Percentiles rank a stretch among this genome's conserved stretches.
phyloP scores from a whole-genome alignment of 2,113 vertebrate species.

The Prunella fulvescens region DNA sequence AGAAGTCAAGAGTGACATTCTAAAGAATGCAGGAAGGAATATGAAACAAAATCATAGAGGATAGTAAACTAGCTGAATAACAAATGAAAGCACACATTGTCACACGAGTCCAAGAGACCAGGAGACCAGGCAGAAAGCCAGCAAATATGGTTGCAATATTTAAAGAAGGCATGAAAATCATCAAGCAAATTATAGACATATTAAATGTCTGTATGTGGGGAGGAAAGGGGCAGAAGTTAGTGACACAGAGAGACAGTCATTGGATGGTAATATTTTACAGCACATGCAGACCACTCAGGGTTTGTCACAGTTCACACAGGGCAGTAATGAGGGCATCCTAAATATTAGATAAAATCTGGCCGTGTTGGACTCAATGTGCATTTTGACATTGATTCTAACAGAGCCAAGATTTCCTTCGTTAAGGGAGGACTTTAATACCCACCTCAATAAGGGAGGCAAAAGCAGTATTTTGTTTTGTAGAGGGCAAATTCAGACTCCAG shows the following conservation, averaged over 20 bases:
- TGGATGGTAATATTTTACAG: neutral
- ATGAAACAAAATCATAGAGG: constrained; percentile 28
- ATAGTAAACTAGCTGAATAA: constrained; percentile 31
- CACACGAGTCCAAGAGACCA: neutral
- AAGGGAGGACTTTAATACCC: neutral
- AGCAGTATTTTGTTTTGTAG: neutral
- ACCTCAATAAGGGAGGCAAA: neutral
- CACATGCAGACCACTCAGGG: neutral
- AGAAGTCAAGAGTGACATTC: neutral
- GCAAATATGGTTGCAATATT: constrained; percentile 41
- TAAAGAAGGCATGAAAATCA: constrained; percentile 33
- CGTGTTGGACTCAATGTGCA: neutral
- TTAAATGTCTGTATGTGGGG: neutral
- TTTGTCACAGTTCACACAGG: neutral
- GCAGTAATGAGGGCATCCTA: neutral
- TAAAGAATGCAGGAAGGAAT: constrained; percentile 20
- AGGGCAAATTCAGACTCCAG: neutral
- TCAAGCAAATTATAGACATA: neutral
- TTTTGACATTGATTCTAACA: neutral
- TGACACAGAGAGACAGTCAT: neutral
- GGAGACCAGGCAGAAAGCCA: constrained; percentile 26
- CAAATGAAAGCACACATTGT: neutral
- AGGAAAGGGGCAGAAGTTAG: neutral
- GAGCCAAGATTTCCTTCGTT: constrained; percentile 13
- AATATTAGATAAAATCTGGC: neutral